These are phyloP conservation scores for Tachysurus fulvidraco DNA, from an alignment of 2,113 vertebrate species.

Conservation along the genomic window DNA sequence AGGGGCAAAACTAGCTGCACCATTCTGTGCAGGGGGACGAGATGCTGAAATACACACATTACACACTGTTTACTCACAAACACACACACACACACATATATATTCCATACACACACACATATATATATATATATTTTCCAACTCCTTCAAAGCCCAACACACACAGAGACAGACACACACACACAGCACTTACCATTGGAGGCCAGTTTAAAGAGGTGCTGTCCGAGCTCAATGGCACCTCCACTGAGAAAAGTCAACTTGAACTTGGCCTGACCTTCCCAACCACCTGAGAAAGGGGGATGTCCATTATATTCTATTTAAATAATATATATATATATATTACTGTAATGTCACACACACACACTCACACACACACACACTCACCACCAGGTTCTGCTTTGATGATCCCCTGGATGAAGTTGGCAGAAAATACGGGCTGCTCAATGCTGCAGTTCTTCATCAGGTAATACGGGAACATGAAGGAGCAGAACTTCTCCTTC, in stretches of 20 bases:
- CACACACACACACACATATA: too few species aligned
- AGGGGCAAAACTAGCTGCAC: slow-evolving; percentile 66
- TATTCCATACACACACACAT: too few species aligned
- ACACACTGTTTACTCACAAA: background rate
- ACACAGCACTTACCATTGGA: slow-evolving; percentile 77
- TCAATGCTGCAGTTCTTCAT: slow-evolving; percentile 89
- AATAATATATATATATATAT: background rate
- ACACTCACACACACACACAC: slow-evolving; percentile 31
- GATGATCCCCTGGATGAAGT: slow-evolving; percentile 90
- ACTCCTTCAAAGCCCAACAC: background rate
- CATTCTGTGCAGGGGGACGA: slow-evolving; percentile 69
- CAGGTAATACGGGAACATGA: slow-evolving; percentile 92
- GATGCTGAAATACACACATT: slow-evolving; percentile 64
- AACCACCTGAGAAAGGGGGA: slow-evolving; percentile 79
- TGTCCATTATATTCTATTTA: background rate
- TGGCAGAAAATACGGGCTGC: slow-evolving; percentile 90
- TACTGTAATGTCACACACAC: slow-evolving; percentile 3
- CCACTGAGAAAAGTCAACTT: slow-evolving; percentile 89
- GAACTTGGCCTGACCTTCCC: slow-evolving; percentile 91
- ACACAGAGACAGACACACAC: slow-evolving; percentile 23
- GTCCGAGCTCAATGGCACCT: slow-evolving; percentile 88
- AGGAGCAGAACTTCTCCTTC: slow-evolving; percentile 85
- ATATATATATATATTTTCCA: slow-evolving; percentile 4
- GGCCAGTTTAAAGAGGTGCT: slow-evolving; percentile 86
- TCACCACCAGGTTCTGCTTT: slow-evolving; percentile 83